Evolutionary conservation across 1,140 invertebrate genomes (phyloP), one percentile per base, ranked within the genome.

Genomic region (Antheraea pernyi): DNA sequence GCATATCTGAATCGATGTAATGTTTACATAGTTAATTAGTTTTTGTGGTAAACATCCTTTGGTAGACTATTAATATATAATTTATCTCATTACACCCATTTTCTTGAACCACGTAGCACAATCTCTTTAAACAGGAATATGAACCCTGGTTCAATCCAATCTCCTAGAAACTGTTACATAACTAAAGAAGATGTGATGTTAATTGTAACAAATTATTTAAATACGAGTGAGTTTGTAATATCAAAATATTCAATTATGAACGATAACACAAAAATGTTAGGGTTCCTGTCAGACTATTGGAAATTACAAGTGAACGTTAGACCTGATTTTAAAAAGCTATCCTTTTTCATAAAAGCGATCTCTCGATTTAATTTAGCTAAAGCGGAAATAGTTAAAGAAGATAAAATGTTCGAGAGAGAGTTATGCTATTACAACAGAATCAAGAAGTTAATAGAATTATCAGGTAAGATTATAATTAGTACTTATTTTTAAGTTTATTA

Each of bases 231-330:
- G 53, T 59, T 62, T 7, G 18, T 65, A 18, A 48, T 84, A 65
- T 69, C 76, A 69, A 76, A 80, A n/a, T 87, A 81, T 76, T 53
- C 62, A 48, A 48, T 36, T 85, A 37, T 36, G 72, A n/a, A 81
- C 60, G 87, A 86, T 16, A 89, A 85, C 75, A 77, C 86, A 13
- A 89, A 79, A 74, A 89, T 91, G 84, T 74, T 91, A 46, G 89
- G 89, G 19, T 91, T 85, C 75, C 65, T 90, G 48, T 67, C 81
- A 11, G 89, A 92, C 72, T 89, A 92, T 76, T 89, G 78, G 76
- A 90, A 81, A 78, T 64, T 92, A 3, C 73, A 79, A 72, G 75
- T 92, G n/a, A 39, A 71, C 64, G 59, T 86, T 11, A 19, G 42
- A 19, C 53, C 65, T 13, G 67, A 74, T 65, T 73, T 61, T 36